Base-by-base conservation (phyloP, 2,797 vertebrate species). In the Coilia nasus region DNA sequence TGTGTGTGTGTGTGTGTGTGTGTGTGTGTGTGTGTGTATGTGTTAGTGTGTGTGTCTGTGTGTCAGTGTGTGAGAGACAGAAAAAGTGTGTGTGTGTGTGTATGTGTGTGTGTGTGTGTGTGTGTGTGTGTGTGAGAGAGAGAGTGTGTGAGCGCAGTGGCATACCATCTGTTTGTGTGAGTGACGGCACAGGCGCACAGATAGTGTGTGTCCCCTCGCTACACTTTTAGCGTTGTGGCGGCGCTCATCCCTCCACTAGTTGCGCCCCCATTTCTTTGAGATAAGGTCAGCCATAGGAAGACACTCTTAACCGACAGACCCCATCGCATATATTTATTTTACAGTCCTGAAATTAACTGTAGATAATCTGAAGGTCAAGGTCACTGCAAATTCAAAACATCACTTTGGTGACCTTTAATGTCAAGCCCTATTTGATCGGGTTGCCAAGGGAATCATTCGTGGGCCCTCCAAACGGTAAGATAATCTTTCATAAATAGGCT, bases 241-340 rank as follows among this genome's bases (percentile, higher is more conserved):
- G 84, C 81, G 87, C 56, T 88, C 87, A 90, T 87, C 87, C 88
- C 86, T 88, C 83, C 81, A 85, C 87, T 86, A 89, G 84, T 86
- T 60, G 85, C 64, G 75, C 86, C 85, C 83, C 82, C 82, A n/a
- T 62, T 82, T 57, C 82, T 86, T 82, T 64, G 54, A 78, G 28
- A 85, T 86, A 82, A 86, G 59, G 6, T 83, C 82, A 81, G 57
- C 83, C 62, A 54, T 83, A 82, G 81, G 31, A 41, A 35, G 31
- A 75, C 28, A 41, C 60, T 28, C 31, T 3, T 14, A 75, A 4
- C 28, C 6, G 28, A 41, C 15, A 75, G 9, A 78, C 5, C 31
- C 50, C 50, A 54, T 14, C 50, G 50, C 50, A 54, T 17, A 78
- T 78, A 7, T 78, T 64, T 41, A 41, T 78, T 78, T 21, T 21